A percentile compares a stretch with the other conserved stretches of the same genome.
Evolutionary conservation across 2,113 vertebrate species (phyloP).

Genomic region (Xiphias gladius): DNA sequence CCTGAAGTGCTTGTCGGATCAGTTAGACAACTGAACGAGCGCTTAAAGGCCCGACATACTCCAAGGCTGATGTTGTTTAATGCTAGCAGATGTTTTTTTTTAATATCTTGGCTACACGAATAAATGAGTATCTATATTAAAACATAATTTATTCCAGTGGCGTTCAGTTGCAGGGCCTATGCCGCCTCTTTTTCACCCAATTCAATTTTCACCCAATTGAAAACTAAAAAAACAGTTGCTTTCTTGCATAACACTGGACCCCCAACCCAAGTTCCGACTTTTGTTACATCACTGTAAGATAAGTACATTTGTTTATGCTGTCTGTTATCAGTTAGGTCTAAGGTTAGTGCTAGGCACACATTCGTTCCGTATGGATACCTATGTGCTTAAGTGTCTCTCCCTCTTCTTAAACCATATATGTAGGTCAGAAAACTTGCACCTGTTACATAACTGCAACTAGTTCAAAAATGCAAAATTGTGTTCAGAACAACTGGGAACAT

Average conservation of each 20-base stretch:
- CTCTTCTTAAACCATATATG: background rate
- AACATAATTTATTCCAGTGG: background rate
- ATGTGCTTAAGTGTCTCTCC: no score
- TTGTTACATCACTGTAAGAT: background rate
- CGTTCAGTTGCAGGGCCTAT: no score
- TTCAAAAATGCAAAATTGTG: background rate
- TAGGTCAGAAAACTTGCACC: background rate
- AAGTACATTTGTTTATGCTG: background rate
- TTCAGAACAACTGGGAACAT: background rate
- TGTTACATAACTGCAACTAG: background rate
- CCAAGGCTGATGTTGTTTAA: no score
- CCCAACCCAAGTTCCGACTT: background rate
- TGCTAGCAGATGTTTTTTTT: no score
- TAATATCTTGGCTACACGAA: no score
- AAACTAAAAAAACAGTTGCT: background rate
- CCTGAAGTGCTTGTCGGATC: no score
- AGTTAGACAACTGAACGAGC: no score
- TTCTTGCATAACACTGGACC: no score
- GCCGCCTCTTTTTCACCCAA: no score
- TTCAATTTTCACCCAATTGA: background rate
- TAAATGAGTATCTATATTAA: no score
- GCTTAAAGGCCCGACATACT: no score
- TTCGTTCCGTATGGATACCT: no score
- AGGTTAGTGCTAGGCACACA: background rate
- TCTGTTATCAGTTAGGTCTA: background rate